Base-by-base conservation (phyloP, 2,113 vertebrate species). In the Leptodactylus fuscus region DNA sequence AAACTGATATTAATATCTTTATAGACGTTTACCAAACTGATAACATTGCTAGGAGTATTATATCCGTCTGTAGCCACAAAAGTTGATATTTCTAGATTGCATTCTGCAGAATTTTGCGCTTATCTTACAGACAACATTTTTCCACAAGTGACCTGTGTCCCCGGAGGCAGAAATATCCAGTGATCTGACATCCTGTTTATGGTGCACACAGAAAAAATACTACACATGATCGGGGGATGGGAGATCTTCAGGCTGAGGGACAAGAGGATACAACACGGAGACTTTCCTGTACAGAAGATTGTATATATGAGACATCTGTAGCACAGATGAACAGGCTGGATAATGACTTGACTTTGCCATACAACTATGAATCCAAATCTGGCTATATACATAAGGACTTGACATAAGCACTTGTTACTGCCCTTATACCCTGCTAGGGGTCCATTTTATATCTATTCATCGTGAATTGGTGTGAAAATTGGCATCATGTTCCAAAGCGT, bases 101-200 rank as follows among this genome's bases (percentile, higher is more conserved):
- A 44, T 12, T 24, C 2, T n/a, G 20, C 11, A 44, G 18, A 20
- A 70, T 38, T 22, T 36, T 38, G 32, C 36, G n/a, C 22, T 20
- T 22, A 38, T 12, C n/a, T 16, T 69, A 49, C 27, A 32, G 49
- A 78, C 27, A 1, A 78, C 27, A 1, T 79, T 58, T 78, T 34
- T 20, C 60, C 46, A 77, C 29, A 34, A 34, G 27, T 70, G 18
- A 36, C 48, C 29, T 13, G 27, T 34, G 76, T 51, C 76, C 48
- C 76, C 49, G 38, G 49, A 58, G 76, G n/a, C 69, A 44, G 69
- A 73, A 58, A 38, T 58, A 58, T 27, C 20, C 32, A 51, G n/a
- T 53, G 46, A 79, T 79, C 48, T 38, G 32, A 79, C 51, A 79
- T 58, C 76, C 76, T 79, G 76, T 79, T 58, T 79, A 22, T 36